Base-by-base conservation (phyloP, 2,113 vertebrate species). In the Strix uralensis region DNA sequence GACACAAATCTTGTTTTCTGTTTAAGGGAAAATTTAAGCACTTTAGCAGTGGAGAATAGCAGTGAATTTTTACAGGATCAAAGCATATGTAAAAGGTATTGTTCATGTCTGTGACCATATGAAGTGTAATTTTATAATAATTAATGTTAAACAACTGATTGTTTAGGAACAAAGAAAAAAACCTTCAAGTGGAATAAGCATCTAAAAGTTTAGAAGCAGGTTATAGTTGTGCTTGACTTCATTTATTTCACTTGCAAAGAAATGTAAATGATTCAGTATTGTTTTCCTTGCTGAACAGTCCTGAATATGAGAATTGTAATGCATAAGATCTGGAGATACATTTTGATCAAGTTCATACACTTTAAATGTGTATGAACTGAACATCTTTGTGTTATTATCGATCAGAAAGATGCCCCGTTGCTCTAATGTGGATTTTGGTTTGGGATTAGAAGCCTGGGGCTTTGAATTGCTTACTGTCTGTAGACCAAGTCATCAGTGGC, bases 361-460 rank as follows among this genome's bases (percentile, higher is more conserved):
- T 93, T 82, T 34, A 82, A 95, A 57, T 95, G 82, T 93, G 84
- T 96, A 78, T 86, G 89, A 97, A 94, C 79, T 51, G 84, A 86
- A 69, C 88, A 92, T 96, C 96, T 90, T 92, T 96, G 84, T 97
- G 81, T 92, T 87, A 17, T 40, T 89, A 97, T 97, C 0, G 65
- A 98, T 94, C 85, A 92, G 72, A 92, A 86, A 92, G 79, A 81
- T 94, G 69, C 96, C 90, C 95, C 97, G 96, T 96, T 94, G 92
- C 91, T 97, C 95, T 97, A 94, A 97, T 97, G 97, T 96, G 94
- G 96, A 90, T 97, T 98, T 96, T 88, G 95, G 92, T 54, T 97
- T 94, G 91, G 92, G 77, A 97, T 97, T 97, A 95, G 91, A 97
- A 73, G 96, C 94, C 94, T 94, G 88, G 87, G 90, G 95, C 96